Evolutionary conservation across 2,888 invertebrate genomes (phyloP).

Genomic region (Agrotis puta): DNA sequence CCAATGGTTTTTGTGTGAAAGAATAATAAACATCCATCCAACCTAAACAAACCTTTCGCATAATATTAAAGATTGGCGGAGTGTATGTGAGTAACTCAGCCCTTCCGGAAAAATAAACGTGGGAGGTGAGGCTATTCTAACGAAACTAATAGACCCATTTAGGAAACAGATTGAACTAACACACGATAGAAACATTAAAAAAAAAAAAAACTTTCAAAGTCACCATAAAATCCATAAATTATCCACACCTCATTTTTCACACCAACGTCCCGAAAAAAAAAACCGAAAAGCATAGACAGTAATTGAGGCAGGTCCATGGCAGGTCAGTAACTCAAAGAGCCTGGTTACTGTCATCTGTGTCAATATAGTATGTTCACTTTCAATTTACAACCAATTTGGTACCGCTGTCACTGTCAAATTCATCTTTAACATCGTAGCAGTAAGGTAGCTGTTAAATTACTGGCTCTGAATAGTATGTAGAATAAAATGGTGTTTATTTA

Average conservation of each 20-base stretch:
- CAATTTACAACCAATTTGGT: background rate
- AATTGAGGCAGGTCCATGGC: conserved; percentile 63
- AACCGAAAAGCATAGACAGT: conserved; percentile 21
- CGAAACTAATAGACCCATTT: background rate
- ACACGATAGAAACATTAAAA: background rate
- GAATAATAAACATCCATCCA: too few relatives aligned
- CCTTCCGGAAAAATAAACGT: too few relatives aligned
- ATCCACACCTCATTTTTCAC: conserved; percentile 24
- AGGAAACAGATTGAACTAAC: background rate
- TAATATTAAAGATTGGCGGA: too few relatives aligned
- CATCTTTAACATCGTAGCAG: background rate
- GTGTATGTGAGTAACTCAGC: too few relatives aligned
- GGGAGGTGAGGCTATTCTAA: background rate
- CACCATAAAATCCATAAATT: background rate
- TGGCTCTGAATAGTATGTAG: background rate
- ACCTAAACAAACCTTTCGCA: too few relatives aligned
- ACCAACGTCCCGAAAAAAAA: conserved; percentile 12
- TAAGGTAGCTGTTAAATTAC: background rate
- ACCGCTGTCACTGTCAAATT: background rate
- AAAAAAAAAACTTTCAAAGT: background rate
- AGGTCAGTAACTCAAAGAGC: conserved; percentile 62
- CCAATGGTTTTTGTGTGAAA: too few relatives aligned
- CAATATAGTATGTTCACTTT: background rate
- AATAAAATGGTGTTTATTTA: background rate
- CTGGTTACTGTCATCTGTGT: conserved; percentile 51